Evolutionary conservation across 2,888 invertebrate genomes (phyloP), one percentile per base, ranked within the genome.

Genomic region (Agrochola lota): DNA sequence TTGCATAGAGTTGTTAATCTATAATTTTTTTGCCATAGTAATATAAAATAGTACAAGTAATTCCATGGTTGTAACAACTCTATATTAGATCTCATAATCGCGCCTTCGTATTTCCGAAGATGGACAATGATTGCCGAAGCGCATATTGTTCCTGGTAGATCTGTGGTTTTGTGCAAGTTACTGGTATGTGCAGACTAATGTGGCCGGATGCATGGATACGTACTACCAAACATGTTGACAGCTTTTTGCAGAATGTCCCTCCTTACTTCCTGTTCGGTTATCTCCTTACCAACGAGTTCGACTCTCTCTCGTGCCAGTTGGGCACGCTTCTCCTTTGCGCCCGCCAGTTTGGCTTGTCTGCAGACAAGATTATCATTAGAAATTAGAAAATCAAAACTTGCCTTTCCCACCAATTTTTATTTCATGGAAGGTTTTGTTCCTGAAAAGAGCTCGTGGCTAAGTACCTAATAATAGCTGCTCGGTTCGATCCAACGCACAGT

Each of bases 291-390:
- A 92, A 95, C 93, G 43, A 93, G 83, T 49, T 95, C 95, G 0
- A 30, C 0, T 93, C 93, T 35, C 95, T 85, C 72, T 92, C 94
- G 26, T 89, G 88, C 46, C 94, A 74, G 91, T 90, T 7, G 88
- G 20, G 90, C 85, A 30, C 94, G 91, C 74, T 95, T 95, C 89
- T 95, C 95, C 88, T 95, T 96, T 0, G 95, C 96, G 20, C 95
- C 95, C 30, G 95, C 96, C 81, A 96, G 87, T 71, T 93, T 94
- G 20, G 94, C 94, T 94, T 95, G 95, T 75, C 96, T 96, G 87
- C 5, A 73, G 12, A 76, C 26, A 73, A 66, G n/a, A 69, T 55
- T 55, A 40, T n/a, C 57, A 40, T 57, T 35, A 17, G 8, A 49
- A 20, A 30, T 60, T 20, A 20, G 17, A 30, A 30, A 60, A 30